Conservation (phyloP, 2,113 vertebrate species). For the Cisticola juncidis region DNA sequence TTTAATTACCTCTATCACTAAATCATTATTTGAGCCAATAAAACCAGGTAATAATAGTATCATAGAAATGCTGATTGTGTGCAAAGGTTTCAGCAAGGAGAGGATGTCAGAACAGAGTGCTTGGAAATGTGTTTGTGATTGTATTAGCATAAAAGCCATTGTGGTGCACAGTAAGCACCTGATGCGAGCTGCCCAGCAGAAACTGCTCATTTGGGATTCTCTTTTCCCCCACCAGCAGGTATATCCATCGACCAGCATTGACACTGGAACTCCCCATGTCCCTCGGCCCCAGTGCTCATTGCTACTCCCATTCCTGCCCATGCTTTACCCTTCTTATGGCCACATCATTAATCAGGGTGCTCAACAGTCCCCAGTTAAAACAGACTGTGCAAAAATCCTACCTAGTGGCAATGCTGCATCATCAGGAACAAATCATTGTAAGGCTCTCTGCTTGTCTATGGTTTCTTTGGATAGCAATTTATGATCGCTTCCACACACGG, state of each 20-base stretch:
- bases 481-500: neutral
- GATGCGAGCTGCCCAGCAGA: neutral
- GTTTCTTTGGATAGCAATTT: conserved; percentile 7
- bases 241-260: neutral
- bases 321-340: neutral
- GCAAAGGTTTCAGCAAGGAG: neutral
- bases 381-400: neutral
- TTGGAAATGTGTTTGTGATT: neutral
- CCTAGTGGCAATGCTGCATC: neutral
- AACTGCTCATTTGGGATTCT: neutral
- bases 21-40: neutral
- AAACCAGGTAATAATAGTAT: neutral
- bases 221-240: neutral
- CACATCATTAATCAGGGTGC: neutral
- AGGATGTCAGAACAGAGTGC: neutral
- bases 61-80: neutral
- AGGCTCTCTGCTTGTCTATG: neutral
- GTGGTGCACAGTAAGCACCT: neutral
- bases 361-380: neutral
- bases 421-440: neutral
- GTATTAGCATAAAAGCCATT: neutral
- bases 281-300: neutral
- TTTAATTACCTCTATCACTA: neutral
- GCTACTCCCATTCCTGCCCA: neutral
- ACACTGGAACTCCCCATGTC: neutral